phyloP scores from a whole-genome alignment of 2,888 invertebrate species.

The Phengaris arion region DNA sequence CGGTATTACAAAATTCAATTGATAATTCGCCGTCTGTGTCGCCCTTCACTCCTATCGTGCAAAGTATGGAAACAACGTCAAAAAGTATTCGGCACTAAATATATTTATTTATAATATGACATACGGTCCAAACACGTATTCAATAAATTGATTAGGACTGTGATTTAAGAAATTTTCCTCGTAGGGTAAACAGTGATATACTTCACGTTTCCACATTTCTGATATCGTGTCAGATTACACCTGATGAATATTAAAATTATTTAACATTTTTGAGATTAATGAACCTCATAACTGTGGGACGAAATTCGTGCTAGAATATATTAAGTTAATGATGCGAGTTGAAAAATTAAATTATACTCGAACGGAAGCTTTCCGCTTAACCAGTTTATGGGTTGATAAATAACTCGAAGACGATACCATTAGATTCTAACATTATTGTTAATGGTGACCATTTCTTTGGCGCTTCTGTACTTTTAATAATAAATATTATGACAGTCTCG shows the following conservation, averaged over 20 bases:
- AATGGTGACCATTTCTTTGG: constrained; percentile 16
- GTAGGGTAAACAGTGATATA: constrained; percentile 11
- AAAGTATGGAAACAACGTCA: no score
- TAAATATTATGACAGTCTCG: neutral
- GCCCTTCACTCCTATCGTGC: no score
- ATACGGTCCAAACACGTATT: no score
- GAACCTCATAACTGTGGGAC: constrained; percentile 20
- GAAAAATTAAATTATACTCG: constrained; percentile 2
- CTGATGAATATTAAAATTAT: constrained; percentile 10
- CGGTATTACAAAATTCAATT: no score
- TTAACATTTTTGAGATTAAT: constrained; percentile 12
- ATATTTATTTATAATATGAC: no score
- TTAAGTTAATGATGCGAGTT: neutral
- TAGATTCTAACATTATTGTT: constrained; percentile 14
- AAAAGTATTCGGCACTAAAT: no score
- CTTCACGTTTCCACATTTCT: constrained; percentile 5
- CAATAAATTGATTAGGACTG: no score
- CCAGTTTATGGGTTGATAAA: constrained; percentile 7
- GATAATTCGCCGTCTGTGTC: no score
- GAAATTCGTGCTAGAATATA: constrained; percentile 20
- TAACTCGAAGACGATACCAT: constrained; percentile 17
- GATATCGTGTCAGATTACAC: constrained; percentile 2
- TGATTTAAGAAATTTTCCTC: neutral
- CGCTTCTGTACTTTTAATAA: constrained; percentile 3
- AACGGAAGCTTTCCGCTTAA: constrained; percentile 28